A percentile compares a stretch with the other conserved stretches of the same genome.
These are phyloP conservation scores for Microctonus brassicae DNA, from an alignment of 2,888 invertebrate species.

Conservation along the genomic window DNA sequence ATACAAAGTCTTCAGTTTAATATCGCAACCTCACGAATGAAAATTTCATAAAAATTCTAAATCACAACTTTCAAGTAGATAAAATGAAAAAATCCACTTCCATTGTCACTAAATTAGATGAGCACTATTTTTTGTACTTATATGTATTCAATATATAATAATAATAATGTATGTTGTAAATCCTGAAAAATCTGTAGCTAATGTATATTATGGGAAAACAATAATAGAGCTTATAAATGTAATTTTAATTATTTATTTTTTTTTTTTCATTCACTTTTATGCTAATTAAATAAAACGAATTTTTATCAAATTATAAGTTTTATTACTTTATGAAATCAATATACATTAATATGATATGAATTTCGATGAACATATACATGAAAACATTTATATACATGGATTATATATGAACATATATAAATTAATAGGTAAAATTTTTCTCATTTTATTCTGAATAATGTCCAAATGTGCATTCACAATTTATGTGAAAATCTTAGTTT, in stretches of 20 bases:
- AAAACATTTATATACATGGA: too few species aligned
- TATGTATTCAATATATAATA: slow-evolving; percentile 25
- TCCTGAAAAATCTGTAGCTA: slow-evolving; percentile 6
- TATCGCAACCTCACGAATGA: not conserved
- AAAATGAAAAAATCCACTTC: not conserved
- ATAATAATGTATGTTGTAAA: slow-evolving; percentile 19
- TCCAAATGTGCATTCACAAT: slow-evolving; percentile 31
- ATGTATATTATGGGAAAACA: slow-evolving; percentile 4
- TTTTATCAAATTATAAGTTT: not conserved
- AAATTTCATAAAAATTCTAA: not conserved
- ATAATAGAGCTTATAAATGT: slow-evolving; percentile 14
- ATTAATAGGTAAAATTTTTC: slow-evolving; percentile 19
- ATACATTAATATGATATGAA: not conserved
- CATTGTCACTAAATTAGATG: slow-evolving; percentile 10
- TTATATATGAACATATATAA: slow-evolving; percentile 16
- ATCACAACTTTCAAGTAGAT: not conserved
- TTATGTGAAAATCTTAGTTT: slow-evolving; percentile 48
- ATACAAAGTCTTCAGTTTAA: not conserved
- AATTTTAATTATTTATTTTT: not conserved
- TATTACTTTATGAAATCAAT: not conserved
- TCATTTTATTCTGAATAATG: slow-evolving; percentile 12
- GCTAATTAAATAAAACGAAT: not conserved
- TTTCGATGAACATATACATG: not conserved
- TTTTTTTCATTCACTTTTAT: not conserved
- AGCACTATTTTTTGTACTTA: slow-evolving; percentile 48